These are phyloP conservation scores for Melikaiella ostensackeni DNA, from an alignment of 2,888 invertebrate species.

Conservation along the genomic window DNA sequence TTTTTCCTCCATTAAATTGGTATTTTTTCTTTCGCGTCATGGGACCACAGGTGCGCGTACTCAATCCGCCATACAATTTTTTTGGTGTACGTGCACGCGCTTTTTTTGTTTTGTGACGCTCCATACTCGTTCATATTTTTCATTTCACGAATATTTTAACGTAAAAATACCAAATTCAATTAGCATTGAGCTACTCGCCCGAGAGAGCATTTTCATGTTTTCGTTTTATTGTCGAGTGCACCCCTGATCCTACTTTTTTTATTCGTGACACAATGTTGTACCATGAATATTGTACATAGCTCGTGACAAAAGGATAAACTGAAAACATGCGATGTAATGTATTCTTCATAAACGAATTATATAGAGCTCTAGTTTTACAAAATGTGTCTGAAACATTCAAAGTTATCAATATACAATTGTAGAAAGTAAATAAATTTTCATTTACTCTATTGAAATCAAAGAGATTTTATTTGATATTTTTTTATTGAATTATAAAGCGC, in stretches of 20 bases:
- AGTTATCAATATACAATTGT: not conserved
- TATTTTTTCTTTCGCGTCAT: slow-evolving; percentile 29
- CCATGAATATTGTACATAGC: slow-evolving; percentile 21
- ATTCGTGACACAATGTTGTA: slow-evolving; percentile 15
- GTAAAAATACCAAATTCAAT: slow-evolving; percentile 52
- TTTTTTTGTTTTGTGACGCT: slow-evolving; percentile 30
- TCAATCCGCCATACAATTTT: slow-evolving; percentile 10
- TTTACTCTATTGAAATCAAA: too few relatives aligned
- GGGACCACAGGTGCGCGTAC: slow-evolving; percentile 21
- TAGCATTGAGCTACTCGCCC: slow-evolving; percentile 44
- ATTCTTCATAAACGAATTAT: slow-evolving; percentile 10
- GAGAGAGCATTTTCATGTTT: slow-evolving; percentile 43
- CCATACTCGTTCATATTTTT: slow-evolving; percentile 23
- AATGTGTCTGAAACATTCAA: not conserved
- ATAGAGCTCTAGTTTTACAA: not conserved
- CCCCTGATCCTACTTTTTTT: slow-evolving; percentile 38
- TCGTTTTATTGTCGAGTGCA: slow-evolving; percentile 50
- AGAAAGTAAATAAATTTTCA: too few relatives aligned
- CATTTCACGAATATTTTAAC: slow-evolving; percentile 50
- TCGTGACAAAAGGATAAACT: slow-evolving; percentile 2
- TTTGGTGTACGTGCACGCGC: slow-evolving; percentile 11
- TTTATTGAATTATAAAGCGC: not conserved
- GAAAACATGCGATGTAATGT: slow-evolving; percentile 21
- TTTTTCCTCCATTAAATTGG: slow-evolving; percentile 17
- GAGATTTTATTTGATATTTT: not conserved